phyloP scores from a whole-genome alignment of 1,140 invertebrate genomes.

The Sminthurides bifidus region DNA sequence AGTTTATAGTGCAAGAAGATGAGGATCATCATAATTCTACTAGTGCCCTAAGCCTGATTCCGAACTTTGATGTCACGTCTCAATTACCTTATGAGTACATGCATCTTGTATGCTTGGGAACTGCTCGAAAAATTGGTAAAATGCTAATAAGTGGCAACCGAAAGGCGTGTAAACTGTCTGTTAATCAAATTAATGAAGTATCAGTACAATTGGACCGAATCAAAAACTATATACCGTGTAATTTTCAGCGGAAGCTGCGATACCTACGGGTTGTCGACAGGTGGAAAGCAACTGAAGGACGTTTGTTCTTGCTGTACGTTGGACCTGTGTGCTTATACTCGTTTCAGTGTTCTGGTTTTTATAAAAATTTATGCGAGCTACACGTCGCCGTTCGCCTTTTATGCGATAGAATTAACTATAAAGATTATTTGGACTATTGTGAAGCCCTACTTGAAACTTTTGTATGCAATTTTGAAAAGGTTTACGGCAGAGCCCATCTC shows the following conservation, averaged over 20 bases:
- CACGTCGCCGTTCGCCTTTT: too few species aligned
- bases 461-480: too few species aligned
- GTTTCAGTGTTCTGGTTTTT: too few species aligned
- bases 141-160: background rate
- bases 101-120: slow-evolving; percentile 27
- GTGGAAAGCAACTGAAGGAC: slow-evolving; percentile 26
- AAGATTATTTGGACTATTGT: too few species aligned
- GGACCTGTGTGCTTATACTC: slow-evolving; percentile 20
- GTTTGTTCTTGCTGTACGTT: slow-evolving; percentile 26
- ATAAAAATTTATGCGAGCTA: too few species aligned
- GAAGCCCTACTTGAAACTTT: too few species aligned
- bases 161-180: background rate
- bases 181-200: slow-evolving; percentile 5
- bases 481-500: too few species aligned
- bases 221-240: background rate
- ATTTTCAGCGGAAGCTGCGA: slow-evolving; percentile 22
- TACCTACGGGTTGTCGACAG: slow-evolving; percentile 5
- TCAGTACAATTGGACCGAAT: background rate
- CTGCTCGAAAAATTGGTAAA: slow-evolving; percentile 5
- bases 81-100: slow-evolving; percentile 32
- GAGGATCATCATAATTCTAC: slow-evolving; percentile 21
- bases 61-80: slow-evolving; percentile 1
- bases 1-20: slow-evolving; percentile 16
- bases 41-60: slow-evolving; percentile 1
- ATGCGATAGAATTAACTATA: too few species aligned